phyloP scores from a whole-genome alignment of 2,113 vertebrate species.

The Brevimyrus niger region DNA sequence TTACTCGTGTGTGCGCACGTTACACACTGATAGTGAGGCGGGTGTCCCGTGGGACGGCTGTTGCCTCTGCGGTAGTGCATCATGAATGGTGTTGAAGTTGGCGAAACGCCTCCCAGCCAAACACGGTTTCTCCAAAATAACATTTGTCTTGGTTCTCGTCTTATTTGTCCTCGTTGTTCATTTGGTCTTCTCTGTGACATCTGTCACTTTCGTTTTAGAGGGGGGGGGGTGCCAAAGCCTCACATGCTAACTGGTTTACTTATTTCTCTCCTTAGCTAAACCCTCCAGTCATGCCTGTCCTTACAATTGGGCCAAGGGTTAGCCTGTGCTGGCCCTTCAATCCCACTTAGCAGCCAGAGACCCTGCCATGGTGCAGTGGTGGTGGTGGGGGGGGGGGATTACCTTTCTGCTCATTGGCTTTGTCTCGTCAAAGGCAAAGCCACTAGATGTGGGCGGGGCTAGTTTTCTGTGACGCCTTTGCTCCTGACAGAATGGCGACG shows the following conservation, averaged over 20 bases:
- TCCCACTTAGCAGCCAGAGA: constrained; percentile 44
- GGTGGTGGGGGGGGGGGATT: constrained; percentile 51
- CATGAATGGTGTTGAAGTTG: not conserved
- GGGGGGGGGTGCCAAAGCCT: not conserved
- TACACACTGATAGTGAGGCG: not conserved
- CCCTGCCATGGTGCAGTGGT: constrained; percentile 13
- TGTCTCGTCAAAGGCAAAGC: constrained; percentile 19
- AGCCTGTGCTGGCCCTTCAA: constrained; percentile 31
- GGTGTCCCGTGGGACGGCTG: not conserved
- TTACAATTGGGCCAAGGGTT: constrained; percentile 10
- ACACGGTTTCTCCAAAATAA: not conserved
- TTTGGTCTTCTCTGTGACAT: not conserved
- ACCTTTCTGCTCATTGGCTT: constrained; percentile 38
- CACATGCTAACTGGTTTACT: not conserved
- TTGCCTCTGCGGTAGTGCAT: not conserved
- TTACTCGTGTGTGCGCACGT: not conserved
- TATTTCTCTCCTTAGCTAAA: constrained; percentile 14
- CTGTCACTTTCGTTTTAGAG: not conserved
- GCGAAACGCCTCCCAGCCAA: not conserved
- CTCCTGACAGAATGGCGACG: not conserved
- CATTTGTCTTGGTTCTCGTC: not conserved
- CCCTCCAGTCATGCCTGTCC: constrained; percentile 21
- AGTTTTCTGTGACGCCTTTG: constrained; percentile 9
- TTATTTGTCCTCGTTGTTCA: not conserved
- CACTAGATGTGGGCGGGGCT: not conserved